A percentile compares a stretch with the other conserved stretches of the same genome.
Conservation (phyloP, 2,888 invertebrate genomes). For the Eilema sororculum region DNA sequence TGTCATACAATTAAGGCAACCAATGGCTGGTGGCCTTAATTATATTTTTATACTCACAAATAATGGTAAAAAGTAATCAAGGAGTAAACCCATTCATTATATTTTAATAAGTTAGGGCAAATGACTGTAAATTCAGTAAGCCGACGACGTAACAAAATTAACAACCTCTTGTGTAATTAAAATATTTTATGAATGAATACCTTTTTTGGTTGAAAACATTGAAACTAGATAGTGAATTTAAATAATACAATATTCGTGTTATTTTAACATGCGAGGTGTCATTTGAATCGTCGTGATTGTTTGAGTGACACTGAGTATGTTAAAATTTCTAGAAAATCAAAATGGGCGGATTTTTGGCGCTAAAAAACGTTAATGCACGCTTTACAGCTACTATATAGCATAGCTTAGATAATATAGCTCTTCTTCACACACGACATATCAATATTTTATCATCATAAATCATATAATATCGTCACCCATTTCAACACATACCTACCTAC, state of each 20-base stretch:
- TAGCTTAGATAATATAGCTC: no score
- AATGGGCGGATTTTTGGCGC: no score
- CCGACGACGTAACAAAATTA: background rate
- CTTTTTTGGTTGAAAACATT: background rate
- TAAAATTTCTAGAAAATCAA: no score
- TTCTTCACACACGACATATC: no score
- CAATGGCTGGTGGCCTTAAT: background rate
- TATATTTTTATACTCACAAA: background rate
- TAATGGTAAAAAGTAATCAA: constrained; percentile 5
- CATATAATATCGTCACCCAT: background rate
- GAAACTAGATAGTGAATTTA: background rate
- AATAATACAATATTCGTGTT: no score
- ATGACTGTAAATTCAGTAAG: no score
- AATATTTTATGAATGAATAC: background rate
- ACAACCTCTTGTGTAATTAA: constrained; percentile 1
- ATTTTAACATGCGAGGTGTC: no score
- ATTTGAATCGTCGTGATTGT: no score
- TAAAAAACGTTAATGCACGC: no score
- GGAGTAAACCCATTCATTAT: no score
- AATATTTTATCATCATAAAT: background rate
- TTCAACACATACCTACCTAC: background rate
- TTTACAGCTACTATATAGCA: no score
- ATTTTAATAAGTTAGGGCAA: constrained; percentile 9
- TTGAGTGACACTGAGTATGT: no score
- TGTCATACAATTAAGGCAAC: background rate